Evolutionary conservation across 2,888 invertebrate genomes (phyloP).

Genomic region (Orthosia cruda): DNA sequence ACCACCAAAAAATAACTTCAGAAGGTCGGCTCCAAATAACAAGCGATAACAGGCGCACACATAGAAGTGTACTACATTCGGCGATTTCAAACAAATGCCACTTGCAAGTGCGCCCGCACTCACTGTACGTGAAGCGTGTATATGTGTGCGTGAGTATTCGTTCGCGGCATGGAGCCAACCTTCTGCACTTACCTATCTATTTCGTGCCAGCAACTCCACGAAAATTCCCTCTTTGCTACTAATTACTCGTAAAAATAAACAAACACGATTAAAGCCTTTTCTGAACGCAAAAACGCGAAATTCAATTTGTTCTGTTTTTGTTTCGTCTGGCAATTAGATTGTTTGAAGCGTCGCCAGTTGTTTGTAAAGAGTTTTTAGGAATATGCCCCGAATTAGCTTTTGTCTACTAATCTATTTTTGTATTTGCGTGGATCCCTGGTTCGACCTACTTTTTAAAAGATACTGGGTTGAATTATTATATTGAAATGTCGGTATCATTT

Average conservation of each 20-base stretch:
- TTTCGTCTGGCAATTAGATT: conserved; percentile 69
- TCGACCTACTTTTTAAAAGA: conserved; percentile 20
- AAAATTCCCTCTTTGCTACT: conserved; percentile 65
- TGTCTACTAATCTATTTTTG: conserved; percentile 30
- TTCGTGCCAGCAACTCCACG: conserved; percentile 17
- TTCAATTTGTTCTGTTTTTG: conserved; percentile 68
- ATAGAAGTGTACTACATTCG: background rate
- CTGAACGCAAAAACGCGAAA: conserved; percentile 64
- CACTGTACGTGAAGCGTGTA: background rate
- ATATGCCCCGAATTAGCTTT: conserved; percentile 23
- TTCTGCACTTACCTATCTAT: background rate
- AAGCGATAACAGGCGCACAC: background rate
- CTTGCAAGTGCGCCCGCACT: background rate
- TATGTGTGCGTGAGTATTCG: background rate
- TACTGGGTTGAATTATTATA: background rate
- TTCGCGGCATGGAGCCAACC: background rate
- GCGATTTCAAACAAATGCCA: background rate
- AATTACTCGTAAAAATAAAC: conserved; percentile 74
- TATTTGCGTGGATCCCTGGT: conserved; percentile 15
- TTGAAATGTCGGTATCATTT: background rate
- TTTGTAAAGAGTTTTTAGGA: conserved; percentile 32
- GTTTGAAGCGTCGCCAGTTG: conserved; percentile 60
- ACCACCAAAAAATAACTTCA: background rate
- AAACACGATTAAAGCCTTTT: conserved; percentile 65
- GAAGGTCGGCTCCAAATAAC: background rate